A percentile compares a stretch with the other conserved stretches of the same genome.
Evolutionary conservation across 2,113 vertebrate species (phyloP).

Genomic region (Leucopsar rothschildi): DNA sequence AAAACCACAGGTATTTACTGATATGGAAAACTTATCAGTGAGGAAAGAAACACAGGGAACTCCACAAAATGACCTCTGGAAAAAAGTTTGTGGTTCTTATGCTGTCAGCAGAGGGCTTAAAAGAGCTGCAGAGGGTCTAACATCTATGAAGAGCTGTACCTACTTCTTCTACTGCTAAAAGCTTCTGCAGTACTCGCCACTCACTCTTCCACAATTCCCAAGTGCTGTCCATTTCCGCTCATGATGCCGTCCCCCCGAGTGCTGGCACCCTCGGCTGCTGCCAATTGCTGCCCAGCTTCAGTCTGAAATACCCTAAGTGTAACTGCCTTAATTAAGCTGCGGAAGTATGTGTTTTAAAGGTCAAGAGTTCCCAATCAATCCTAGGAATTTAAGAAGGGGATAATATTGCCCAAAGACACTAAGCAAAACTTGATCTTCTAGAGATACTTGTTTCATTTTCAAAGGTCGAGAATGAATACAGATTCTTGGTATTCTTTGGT

Average conservation of each 20-base stretch:
- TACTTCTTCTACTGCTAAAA: not conserved
- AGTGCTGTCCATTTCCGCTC: not conserved
- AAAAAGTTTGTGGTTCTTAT: not conserved
- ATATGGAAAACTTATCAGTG: not conserved
- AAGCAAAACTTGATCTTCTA: slow-evolving; percentile 44
- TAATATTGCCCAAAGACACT: slow-evolving; percentile 42
- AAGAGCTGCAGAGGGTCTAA: slow-evolving; percentile 6
- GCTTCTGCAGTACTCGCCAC: not conserved
- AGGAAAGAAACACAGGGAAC: not conserved
- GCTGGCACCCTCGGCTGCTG: not conserved
- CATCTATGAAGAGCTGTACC: not conserved
- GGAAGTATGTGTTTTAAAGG: slow-evolving; percentile 44
- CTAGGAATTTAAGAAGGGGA: slow-evolving; percentile 57
- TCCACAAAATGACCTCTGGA: not conserved
- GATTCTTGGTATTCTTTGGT: not conserved
- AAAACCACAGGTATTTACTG: not conserved
- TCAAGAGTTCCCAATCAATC: slow-evolving; percentile 44
- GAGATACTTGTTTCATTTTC: slow-evolving; percentile 44
- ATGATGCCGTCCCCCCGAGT: not conserved
- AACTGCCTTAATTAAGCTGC: not conserved
- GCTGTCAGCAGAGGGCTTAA: slow-evolving; percentile 46
- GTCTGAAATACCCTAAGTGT: not conserved
- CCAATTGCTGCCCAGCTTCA: not conserved
- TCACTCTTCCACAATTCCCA: not conserved
- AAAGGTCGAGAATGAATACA: slow-evolving; percentile 19